Evolutionary conservation across 2,888 invertebrate species (phyloP), one percentile per base, ranked within the genome.

Genomic region (Orthonevra nobilis): DNA sequence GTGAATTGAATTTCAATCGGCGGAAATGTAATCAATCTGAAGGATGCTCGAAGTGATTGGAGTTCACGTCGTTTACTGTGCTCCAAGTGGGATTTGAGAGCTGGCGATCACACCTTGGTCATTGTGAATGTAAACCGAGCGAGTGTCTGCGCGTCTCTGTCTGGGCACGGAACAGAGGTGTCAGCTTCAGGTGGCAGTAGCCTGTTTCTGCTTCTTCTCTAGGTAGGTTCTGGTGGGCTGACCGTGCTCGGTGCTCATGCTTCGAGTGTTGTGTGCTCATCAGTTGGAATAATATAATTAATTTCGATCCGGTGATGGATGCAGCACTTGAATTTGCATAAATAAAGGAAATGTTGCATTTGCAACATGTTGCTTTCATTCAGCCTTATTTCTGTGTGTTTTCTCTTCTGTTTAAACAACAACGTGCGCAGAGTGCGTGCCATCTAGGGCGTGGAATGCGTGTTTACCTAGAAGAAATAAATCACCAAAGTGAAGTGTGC

Each of bases 21-120:
- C 66, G 73, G 73, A 79, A 79, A 68, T 79, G 79, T 79, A 79
- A 79, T 79, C 79, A 79, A 79, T 73, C 54, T 79, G 79, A 73
- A 79, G 66, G 73, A 79, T 66, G 61, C 79, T 73, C 32, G n/a
- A 79, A 56, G 61, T 73, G 79, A 79, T 66, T 79, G 73, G 66
- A 73, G 79, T 61, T 72, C 54, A 54, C 72, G 69, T 75, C 58
- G 79, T 73, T 73, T 54, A 61, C 66, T 61, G 58, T 50, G 56
- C 48, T 64, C 38, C 50, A 60, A 70, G 77, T 52, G 36, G 44
- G 52, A 64, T 64, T 70, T 64, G 7, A 61, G 69, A 32, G 58
- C 40, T 42, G 44, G 34, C n/a, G 72, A 79, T 79, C 79, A 73
- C 79, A 68, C 79, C 79, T 68, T 36, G 48, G 48, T 61, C 20